Conservation (phyloP, 2,113 vertebrate genomes). For the Alligator sinensis region DNA sequence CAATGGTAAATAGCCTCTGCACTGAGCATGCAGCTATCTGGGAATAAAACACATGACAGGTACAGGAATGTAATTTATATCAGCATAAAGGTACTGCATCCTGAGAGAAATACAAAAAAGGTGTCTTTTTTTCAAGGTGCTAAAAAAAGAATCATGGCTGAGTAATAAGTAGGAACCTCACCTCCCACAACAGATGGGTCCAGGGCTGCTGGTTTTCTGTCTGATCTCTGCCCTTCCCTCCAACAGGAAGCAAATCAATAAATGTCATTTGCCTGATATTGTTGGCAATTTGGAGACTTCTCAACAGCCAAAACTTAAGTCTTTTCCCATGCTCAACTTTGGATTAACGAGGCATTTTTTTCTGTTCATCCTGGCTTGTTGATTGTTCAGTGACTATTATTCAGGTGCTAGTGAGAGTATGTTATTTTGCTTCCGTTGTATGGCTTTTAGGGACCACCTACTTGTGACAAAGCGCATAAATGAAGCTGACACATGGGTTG, state of each 20-base stretch:
- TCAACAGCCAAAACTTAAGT: neutral
- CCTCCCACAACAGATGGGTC: neutral
- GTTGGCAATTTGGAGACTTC: neutral
- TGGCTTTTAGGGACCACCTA: neutral
- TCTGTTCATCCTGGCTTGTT: neutral
- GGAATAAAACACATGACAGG: too few relatives aligned
- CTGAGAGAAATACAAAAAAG: neutral
- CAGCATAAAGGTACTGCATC: too few relatives aligned
- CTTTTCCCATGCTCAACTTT: neutral
- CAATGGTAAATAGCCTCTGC: too few relatives aligned
- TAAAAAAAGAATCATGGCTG: neutral
- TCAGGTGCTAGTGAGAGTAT: neutral
- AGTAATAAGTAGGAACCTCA: neutral
- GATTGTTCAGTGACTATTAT: neutral
- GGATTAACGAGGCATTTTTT: neutral
- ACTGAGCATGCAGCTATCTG: too few relatives aligned
- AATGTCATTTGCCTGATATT: neutral
- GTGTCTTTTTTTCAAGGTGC: neutral
- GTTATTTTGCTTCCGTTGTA: neutral
- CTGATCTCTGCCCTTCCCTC: neutral
- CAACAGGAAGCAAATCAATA: neutral
- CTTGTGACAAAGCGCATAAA: constrained; percentile 36
- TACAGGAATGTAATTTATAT: too few relatives aligned
- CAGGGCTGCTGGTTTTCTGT: neutral
- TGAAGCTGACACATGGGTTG: constrained; percentile 45